Evolutionary conservation across 2,888 invertebrate genomes (phyloP).

Genomic region (Scaptomyza caliginosa): DNA sequence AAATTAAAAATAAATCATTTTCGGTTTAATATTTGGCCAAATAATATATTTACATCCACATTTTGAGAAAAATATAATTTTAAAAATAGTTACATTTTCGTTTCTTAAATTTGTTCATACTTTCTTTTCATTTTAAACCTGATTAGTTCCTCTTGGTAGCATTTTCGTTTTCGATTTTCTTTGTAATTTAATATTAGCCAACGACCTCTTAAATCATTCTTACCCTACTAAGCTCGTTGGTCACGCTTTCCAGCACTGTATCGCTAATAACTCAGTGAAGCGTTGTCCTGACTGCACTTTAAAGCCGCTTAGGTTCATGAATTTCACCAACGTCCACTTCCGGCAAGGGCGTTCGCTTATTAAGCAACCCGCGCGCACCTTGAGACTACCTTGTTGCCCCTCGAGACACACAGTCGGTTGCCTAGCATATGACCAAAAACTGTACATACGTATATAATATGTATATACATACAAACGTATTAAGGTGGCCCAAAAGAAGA

Average conservation of each 20-base stretch:
- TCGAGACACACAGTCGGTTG: constrained; percentile 41
- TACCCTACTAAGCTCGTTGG: constrained; percentile 53
- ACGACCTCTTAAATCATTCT: constrained; percentile 45
- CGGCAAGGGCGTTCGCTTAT: constrained; percentile 53
- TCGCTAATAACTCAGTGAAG: constrained; percentile 45
- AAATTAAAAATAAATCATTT: too few relatives aligned
- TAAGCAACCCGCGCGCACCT: constrained; percentile 66
- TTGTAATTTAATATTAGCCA: constrained; percentile 8
- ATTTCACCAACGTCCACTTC: constrained; percentile 49
- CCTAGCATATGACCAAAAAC: constrained; percentile 54
- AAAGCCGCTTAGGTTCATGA: constrained; percentile 69
- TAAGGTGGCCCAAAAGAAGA: constrained; percentile 42
- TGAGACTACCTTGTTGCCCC: constrained; percentile 41
- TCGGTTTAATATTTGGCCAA: too few relatives aligned
- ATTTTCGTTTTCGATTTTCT: constrained; percentile 30
- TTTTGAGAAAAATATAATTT: too few relatives aligned
- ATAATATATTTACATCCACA: too few relatives aligned
- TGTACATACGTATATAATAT: too few relatives aligned
- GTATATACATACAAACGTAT: not conserved
- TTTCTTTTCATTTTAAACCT: not conserved
- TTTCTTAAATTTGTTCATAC: not conserved
- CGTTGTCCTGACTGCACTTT: constrained; percentile 53
- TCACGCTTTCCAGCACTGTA: constrained; percentile 36
- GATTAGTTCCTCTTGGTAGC: constrained; percentile 15
- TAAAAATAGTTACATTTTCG: not conserved